Evolutionary conservation across 2,113 vertebrate species (phyloP).

Genomic region (Rhinichthys klamathensis): DNA sequence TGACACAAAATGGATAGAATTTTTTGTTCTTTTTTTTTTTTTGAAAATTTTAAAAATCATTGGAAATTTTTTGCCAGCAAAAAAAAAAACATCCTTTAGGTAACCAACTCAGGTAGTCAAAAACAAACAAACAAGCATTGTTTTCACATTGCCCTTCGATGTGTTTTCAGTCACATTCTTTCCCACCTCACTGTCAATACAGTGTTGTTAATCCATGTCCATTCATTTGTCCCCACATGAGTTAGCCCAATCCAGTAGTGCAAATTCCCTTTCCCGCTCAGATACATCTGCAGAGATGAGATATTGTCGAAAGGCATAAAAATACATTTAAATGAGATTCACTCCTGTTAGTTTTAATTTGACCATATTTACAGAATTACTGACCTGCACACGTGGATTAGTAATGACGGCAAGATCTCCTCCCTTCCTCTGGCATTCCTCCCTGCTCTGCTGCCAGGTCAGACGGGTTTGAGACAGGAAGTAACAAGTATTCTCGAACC

Average conservation of each 20-base stretch:
- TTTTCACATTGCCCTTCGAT: neutral
- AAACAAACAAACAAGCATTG: too few species aligned
- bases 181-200: constrained; percentile 56
- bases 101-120: too few species aligned
- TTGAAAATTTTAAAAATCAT: neutral
- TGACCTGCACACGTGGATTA: constrained; percentile 64
- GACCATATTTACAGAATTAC: neutral
- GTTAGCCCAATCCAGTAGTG: constrained; percentile 70
- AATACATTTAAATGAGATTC: neutral
- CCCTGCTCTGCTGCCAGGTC: constrained; percentile 65
- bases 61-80: neutral
- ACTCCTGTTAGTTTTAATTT: neutral
- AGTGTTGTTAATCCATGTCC: constrained; percentile 70
- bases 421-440: constrained; percentile 58
- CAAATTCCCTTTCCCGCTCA: constrained; percentile 46
- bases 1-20: too few species aligned
- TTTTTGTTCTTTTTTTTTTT: too few species aligned
- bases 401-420: constrained; percentile 68
- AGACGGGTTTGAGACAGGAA: constrained; percentile 61
- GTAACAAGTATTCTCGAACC: constrained; percentile 62
- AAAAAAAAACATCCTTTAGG: too few species aligned
- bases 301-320: neutral
- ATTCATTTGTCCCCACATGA: constrained; percentile 3
- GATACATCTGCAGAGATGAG: constrained; percentile 64
- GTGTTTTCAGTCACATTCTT: neutral